Conservation (phyloP, 2,797 vertebrate genomes). For the Eurystomus glaucurus region DNA sequence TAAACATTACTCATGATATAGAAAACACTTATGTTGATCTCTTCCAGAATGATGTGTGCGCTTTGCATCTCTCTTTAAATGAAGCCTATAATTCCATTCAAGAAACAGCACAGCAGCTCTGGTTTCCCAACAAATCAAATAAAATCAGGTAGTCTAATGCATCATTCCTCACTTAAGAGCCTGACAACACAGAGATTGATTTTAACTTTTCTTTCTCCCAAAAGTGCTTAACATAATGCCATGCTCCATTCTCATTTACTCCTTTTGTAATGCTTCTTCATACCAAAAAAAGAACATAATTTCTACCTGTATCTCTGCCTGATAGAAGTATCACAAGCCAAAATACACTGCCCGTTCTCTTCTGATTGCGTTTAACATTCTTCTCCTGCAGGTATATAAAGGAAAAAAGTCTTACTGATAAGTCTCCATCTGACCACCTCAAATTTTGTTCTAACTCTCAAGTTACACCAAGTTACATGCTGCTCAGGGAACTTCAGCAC, state of each 20-base stretch:
- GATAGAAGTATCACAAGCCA: background rate
- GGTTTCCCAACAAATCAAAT: slow-evolving; percentile 72
- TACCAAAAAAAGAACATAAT: background rate
- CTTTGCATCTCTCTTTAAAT: slow-evolving; percentile 64
- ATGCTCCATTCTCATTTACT: background rate
- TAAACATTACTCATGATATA: slow-evolving; percentile 78
- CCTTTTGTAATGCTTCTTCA: background rate
- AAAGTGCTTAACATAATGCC: slow-evolving; percentile 9
- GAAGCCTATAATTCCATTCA: slow-evolving; percentile 66
- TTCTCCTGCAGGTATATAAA: background rate
- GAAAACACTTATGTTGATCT: slow-evolving; percentile 72
- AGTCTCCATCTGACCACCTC: background rate
- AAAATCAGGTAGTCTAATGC: slow-evolving; percentile 57
- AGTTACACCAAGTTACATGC: background rate
- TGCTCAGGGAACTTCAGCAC: background rate
- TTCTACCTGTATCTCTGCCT: background rate
- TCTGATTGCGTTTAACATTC: background rate
- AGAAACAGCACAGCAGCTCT: slow-evolving; percentile 47
- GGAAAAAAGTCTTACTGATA: background rate
- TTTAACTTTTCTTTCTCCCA: slow-evolving; percentile 34
- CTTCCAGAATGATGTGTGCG: slow-evolving; percentile 48
- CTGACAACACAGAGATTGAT: slow-evolving; percentile 43
- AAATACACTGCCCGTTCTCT: background rate
- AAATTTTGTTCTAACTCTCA: background rate
- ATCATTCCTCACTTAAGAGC: slow-evolving; percentile 65